Percentiles rank a stretch among this genome's conserved stretches.
Evolutionary conservation across 2,797 vertebrate genomes (phyloP).

Genomic region (Cryptoblepharus egeriae): DNA sequence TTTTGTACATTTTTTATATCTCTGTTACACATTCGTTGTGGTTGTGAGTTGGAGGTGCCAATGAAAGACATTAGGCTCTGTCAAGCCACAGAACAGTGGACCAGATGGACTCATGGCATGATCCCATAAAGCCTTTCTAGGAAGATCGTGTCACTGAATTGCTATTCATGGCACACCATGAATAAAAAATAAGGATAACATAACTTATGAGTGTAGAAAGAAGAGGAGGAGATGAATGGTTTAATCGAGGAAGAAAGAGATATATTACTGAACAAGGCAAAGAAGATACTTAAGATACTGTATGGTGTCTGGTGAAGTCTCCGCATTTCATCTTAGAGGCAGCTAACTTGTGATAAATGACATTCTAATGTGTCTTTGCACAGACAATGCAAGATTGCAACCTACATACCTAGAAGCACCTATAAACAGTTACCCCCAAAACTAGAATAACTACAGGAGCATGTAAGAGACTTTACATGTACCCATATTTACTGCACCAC

Average conservation of each 20-base stretch:
- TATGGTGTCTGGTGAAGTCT: not conserved
- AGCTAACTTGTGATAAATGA: constrained; percentile 21
- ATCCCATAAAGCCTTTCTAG: not conserved
- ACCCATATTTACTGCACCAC: too few relatives aligned
- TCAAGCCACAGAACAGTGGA: too few relatives aligned
- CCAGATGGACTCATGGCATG: not conserved
- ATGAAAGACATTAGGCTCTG: too few relatives aligned
- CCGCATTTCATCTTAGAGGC: not conserved
- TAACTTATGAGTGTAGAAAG: not conserved
- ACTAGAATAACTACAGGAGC: too few relatives aligned
- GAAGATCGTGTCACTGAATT: not conserved
- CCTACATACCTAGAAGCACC: too few relatives aligned
- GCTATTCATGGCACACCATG: constrained; percentile 22
- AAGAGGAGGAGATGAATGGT: not conserved
- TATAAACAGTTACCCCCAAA: too few relatives aligned
- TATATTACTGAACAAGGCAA: not conserved
- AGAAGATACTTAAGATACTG: constrained; percentile 13
- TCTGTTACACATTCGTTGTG: not conserved
- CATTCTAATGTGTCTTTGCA: constrained; percentile 6
- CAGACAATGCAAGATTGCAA: constrained; percentile 6
- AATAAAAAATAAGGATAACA: constrained; percentile 7
- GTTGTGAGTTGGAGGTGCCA: too few relatives aligned
- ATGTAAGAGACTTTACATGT: too few relatives aligned
- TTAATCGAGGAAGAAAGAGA: constrained; percentile 22
- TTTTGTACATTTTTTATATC: too few relatives aligned